phyloP scores from a whole-genome alignment of 2,888 invertebrate species.

The Nymphalis c-album region DNA sequence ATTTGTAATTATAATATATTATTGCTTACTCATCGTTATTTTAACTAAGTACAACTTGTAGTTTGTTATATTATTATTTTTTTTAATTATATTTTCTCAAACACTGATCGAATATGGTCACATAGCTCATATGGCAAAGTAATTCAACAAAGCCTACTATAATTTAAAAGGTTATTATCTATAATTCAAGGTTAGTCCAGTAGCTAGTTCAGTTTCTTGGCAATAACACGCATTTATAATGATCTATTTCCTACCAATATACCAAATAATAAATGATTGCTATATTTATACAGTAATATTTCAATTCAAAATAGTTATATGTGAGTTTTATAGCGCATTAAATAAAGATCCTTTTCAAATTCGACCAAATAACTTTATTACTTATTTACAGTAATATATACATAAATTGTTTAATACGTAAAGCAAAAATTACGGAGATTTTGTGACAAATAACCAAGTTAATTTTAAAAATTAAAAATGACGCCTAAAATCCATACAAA shows the following conservation, averaged over 20 bases:
- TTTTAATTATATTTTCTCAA: too few species aligned
- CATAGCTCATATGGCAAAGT: neutral
- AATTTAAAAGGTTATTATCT: slow-evolving; percentile 8
- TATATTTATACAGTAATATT: slow-evolving; percentile 17
- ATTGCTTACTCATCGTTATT: too few species aligned
- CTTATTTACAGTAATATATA: too few species aligned
- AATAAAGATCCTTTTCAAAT: neutral
- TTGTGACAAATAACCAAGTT: too few species aligned
- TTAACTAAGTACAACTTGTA: too few species aligned
- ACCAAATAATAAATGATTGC: slow-evolving; percentile 18
- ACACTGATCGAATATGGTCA: neutral
- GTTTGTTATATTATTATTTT: too few species aligned
- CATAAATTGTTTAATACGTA: too few species aligned
- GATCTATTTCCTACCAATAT: slow-evolving; percentile 30
- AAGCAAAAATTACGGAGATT: too few species aligned
- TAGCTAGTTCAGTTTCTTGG: slow-evolving; percentile 22
- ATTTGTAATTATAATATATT: too few species aligned
- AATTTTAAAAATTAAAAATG: too few species aligned
- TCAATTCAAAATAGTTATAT: slow-evolving; percentile 15
- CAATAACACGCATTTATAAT: slow-evolving; percentile 21
- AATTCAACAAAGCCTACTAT: slow-evolving; percentile 2
- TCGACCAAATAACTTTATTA: neutral
- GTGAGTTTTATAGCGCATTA: slow-evolving; percentile 9
- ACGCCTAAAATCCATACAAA: too few species aligned
- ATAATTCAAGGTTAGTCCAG: slow-evolving; percentile 16